Evolutionary conservation across 2,113 vertebrate genomes (phyloP).

Genomic region (Neoarius graeffei): DNA sequence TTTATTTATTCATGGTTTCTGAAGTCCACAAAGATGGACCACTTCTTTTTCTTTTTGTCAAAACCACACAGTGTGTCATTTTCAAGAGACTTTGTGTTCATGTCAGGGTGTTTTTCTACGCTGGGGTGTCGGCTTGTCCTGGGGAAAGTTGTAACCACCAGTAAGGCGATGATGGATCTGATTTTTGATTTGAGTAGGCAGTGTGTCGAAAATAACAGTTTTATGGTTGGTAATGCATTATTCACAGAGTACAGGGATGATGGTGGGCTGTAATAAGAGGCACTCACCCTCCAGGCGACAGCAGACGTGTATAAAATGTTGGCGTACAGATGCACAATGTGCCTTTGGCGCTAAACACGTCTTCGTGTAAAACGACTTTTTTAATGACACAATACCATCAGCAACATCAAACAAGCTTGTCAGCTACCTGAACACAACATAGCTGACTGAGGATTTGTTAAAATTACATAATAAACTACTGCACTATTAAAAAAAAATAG

Average conservation of each 20-base stretch:
- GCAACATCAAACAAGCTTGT: background rate
- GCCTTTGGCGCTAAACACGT: background rate
- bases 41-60: background rate
- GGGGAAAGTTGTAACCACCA: background rate
- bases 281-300: constrained; percentile 27
- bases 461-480: background rate
- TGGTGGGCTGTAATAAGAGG: constrained; percentile 43
- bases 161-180: constrained; percentile 43
- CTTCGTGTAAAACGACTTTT: too few relatives aligned
- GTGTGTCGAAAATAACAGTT: constrained; percentile 31
- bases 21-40: constrained; percentile 36
- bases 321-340: background rate
- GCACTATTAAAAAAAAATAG: background rate
- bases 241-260: constrained; percentile 23
- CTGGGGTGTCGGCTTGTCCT: constrained; percentile 6
- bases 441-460: too few relatives aligned
- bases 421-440: background rate
- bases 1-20: constrained; percentile 48
- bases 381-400: background rate
- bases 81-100: background rate
- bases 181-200: constrained; percentile 27
- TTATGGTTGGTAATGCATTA: constrained; percentile 47
- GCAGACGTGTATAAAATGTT: constrained; percentile 4
- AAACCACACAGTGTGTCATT: background rate
- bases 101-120: background rate